Evolutionary conservation across 2,888 invertebrate species (phyloP).

Genomic region (Tricholauxania praeusta): DNA sequence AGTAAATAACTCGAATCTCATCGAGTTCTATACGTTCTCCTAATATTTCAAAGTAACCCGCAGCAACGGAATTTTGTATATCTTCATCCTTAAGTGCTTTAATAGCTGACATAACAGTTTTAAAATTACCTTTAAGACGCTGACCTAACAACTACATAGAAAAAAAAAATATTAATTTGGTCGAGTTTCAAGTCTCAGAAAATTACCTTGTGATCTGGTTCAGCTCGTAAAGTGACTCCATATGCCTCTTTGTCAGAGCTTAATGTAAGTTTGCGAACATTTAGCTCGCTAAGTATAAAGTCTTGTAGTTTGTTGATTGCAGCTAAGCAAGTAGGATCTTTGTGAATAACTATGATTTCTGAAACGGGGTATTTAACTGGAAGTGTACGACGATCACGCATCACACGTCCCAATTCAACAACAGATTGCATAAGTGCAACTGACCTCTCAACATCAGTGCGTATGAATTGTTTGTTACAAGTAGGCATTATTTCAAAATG

Average conservation of each 20-base stretch:
- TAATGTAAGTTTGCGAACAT: conserved; percentile 85
- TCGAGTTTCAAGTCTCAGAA: not conserved
- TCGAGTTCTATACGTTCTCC: conserved; percentile 82
- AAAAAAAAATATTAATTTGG: not conserved
- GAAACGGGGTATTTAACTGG: conserved; percentile 97
- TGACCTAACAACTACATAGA: conserved; percentile 73
- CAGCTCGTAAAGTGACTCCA: conserved; percentile 90
- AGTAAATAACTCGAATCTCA: conserved; percentile 82
- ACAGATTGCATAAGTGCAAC: conserved; percentile 94
- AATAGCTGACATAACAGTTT: conserved; percentile 85
- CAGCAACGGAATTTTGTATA: conserved; percentile 79
- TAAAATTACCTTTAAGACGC: conserved; percentile 90
- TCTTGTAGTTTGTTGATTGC: conserved; percentile 83
- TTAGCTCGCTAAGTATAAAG: conserved; percentile 93
- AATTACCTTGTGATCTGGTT: conserved; percentile 88
- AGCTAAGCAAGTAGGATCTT: conserved; percentile 80
- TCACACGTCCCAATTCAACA: conserved; percentile 92
- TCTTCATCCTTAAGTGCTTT: conserved; percentile 82
- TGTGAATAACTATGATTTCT: conserved; percentile 95
- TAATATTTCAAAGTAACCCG: conserved; percentile 79
- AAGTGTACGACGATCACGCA: conserved; percentile 92
- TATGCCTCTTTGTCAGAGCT: conserved; percentile 93
- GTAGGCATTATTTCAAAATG: conserved; percentile 93
- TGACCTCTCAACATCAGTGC: conserved; percentile 87
- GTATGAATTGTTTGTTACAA: conserved; percentile 78